Percentiles rank a stretch among this genome's conserved stretches.
Conservation (phyloP, 2,113 vertebrate species). For the Paralichthys olivaceus region DNA sequence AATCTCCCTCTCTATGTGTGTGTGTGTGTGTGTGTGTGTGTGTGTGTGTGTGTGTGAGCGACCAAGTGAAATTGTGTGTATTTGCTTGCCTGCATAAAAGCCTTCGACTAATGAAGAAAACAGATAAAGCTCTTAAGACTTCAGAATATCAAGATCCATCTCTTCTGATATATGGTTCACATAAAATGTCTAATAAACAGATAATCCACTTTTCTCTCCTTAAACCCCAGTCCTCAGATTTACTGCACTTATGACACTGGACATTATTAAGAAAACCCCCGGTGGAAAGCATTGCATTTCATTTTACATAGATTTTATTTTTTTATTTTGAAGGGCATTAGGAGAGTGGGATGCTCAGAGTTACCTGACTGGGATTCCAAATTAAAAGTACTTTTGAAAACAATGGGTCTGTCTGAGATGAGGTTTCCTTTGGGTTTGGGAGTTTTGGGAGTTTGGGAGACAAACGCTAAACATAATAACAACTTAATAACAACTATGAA, state of each 20-base stretch:
- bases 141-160: constrained; percentile 64
- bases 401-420: neutral
- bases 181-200: constrained; percentile 82
- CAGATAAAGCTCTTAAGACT: constrained; percentile 73
- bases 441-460: neutral
- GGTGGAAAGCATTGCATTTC: constrained; percentile 45
- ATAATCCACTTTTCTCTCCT: constrained; percentile 67
- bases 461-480: neutral
- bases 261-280: constrained; percentile 36
- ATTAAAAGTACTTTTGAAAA: neutral
- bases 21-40: constrained; percentile 33
- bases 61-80: constrained; percentile 4
- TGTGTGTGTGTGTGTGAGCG: constrained; percentile 33
- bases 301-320: constrained; percentile 43
- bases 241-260: constrained; percentile 45
- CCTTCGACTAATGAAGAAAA: constrained; percentile 79
- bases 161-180: constrained; percentile 64
- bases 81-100: constrained; percentile 41
- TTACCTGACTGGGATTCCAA: neutral
- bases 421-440: too few relatives aligned
- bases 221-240: constrained; percentile 56
- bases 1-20: constrained; percentile 63
- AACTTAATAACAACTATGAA: neutral
- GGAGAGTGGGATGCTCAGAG: constrained; percentile 6
- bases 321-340: constrained; percentile 36